A percentile compares a stretch with the other conserved stretches of the same genome.
phyloP scores from a whole-genome alignment of 2,888 invertebrate species.

The Lacanobia wlatinum region DNA sequence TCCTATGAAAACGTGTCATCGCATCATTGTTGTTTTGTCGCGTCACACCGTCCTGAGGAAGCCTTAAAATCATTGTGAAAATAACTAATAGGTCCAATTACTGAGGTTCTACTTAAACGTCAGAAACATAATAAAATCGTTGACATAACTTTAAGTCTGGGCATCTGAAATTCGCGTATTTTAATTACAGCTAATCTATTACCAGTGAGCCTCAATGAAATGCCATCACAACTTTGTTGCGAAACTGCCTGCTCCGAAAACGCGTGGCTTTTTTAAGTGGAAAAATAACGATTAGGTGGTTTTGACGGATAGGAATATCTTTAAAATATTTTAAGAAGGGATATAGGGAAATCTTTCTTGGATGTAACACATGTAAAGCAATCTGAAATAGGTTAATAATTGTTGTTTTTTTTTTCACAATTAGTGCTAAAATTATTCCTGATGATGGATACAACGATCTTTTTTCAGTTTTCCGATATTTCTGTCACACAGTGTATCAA shows the following conservation, averaged over 20 bases:
- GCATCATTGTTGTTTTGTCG: not conserved
- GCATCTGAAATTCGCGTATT: not conserved
- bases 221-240: slow-evolving; percentile 17
- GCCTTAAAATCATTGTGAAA: not conserved
- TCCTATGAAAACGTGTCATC: too few relatives aligned
- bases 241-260: not conserved
- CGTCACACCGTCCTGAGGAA: not conserved
- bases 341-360: fast-evolving
- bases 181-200: slow-evolving; percentile 21
- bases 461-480: too few relatives aligned
- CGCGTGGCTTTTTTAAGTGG: not conserved
- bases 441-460: too few relatives aligned
- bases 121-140: slow-evolving; percentile 4
- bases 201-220: not conserved
- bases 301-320: not conserved
- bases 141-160: not conserved
- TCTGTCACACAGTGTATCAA: too few relatives aligned
- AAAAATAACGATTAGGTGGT: not conserved
- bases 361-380: too few relatives aligned
- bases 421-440: too few relatives aligned
- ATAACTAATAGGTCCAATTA: not conserved
- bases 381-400: not conserved
- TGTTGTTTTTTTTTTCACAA: too few relatives aligned
- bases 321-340: too few relatives aligned
- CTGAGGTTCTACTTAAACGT: not conserved